A percentile compares a stretch with the other conserved stretches of the same genome.
These are phyloP conservation scores for Tragelaphus strepsiceros DNA, from an alignment of 2,113 vertebrate genomes.

Conservation along the genomic window DNA sequence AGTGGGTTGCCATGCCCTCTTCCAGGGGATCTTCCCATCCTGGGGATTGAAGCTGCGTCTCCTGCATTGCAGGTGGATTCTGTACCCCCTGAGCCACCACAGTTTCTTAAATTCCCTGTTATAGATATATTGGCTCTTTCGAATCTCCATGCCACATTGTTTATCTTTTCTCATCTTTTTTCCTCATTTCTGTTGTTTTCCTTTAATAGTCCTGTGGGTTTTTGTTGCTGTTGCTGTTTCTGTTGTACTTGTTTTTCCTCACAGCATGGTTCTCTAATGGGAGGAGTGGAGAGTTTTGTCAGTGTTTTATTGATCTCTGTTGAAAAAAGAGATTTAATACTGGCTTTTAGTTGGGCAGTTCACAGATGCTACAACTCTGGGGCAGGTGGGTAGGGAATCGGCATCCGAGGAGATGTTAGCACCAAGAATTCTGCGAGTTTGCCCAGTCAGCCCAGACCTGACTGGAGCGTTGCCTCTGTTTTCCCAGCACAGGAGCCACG, in stretches of 20 bases:
- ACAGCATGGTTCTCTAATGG: background rate
- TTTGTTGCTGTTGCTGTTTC: background rate
- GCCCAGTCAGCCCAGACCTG: background rate
- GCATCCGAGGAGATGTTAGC: background rate
- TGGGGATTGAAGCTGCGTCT: background rate
- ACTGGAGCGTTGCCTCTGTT: background rate
- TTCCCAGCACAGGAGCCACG: background rate
- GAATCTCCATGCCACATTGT: background rate
- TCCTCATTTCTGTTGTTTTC: background rate
- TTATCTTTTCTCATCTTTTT: background rate
- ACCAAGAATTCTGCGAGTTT: background rate
- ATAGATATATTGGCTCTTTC: background rate
- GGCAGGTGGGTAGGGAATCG: background rate
- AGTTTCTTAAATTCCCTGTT: background rate
- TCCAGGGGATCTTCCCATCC: background rate
- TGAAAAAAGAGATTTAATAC: background rate
- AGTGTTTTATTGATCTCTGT: background rate
- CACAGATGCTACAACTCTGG: background rate
- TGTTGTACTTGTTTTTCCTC: background rate
- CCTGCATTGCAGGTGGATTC: background rate
- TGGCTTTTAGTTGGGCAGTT: background rate
- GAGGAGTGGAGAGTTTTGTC: background rate
- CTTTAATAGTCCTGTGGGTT: background rate
- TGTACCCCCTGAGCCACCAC: background rate
- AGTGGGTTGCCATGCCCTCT: background rate